Base-by-base conservation (phyloP, 2,797 vertebrate species). In the Mormyrops attenuatus region DNA sequence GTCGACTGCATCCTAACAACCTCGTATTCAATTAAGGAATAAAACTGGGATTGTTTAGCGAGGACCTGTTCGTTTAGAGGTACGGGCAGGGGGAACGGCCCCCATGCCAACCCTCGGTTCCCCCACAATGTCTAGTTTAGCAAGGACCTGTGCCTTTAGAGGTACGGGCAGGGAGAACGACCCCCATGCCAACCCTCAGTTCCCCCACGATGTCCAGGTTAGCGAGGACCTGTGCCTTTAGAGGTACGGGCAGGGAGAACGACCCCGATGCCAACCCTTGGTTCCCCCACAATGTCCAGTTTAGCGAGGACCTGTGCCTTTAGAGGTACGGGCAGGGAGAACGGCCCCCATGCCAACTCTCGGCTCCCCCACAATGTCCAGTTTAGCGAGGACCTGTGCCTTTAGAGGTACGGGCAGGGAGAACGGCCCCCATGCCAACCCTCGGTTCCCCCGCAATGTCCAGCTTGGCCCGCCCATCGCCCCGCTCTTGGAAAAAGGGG, bases 1-100 rank as follows among this genome's bases (percentile, higher is more conserved):
- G 93, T 93, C 92, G 91, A 88, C 91, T 90, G 90, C 89, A 87
- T 90, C 30, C 89, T 82, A 88, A 82, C 89, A 84, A 92, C 92
- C 93, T 91, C 85, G 73, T 49, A 44, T 20, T 86, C 47, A 89
- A 66, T 69, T 50, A 77, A 5, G 88, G 47, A 66, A 44, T 41
- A 85, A 44, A 3, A 20, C 34, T 73, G 17, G 84, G 47, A 53
- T 60, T 13, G n/a, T 53, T 82, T 82, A 15, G 1, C 11, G 5
- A 53, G 5, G 85, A 26, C 0, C 49, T 30, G 26, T 30, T 0
- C 26, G 0, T 30, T 30, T 30, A 30, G 26, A 73, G 66, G 66
- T 7, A 34, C 9, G n/a, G 22, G 26, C 9, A 22, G 7, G 7
- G 22, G 8, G 22, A 73, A 0, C 26, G 9, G 9, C 30, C 77